Evolutionary conservation across 2,113 vertebrate genomes (phyloP).

Genomic region (Deroptyus accipitrinus): DNA sequence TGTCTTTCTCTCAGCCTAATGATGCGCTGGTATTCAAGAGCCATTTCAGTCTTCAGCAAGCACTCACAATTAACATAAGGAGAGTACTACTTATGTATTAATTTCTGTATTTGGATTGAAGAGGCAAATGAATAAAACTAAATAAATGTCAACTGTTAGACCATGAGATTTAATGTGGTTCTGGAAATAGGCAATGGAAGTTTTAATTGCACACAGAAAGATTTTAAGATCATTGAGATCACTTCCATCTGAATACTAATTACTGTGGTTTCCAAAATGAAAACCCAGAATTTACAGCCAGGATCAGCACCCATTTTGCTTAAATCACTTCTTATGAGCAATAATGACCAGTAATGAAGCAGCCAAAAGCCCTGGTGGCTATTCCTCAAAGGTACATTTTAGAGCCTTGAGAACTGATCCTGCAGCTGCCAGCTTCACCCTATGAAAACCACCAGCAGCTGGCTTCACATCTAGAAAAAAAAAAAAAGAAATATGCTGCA

Average conservation of each 20-base stretch:
- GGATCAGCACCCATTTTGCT: background rate
- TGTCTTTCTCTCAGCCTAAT: background rate
- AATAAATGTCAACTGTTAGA: background rate
- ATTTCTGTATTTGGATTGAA: background rate
- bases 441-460: slow-evolving; percentile 55
- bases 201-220: background rate
- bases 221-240: background rate
- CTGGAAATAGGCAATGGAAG: background rate
- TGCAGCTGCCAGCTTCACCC: slow-evolving; percentile 46
- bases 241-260: background rate
- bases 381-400: background rate
- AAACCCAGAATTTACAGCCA: background rate
- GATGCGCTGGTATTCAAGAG: background rate
- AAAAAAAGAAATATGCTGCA: slow-evolving; percentile 50
- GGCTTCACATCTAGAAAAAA: slow-evolving; percentile 13
- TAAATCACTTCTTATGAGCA: background rate
- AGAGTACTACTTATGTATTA: background rate
- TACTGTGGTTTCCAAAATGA: background rate
- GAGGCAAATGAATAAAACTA: background rate
- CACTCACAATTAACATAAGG: background rate
- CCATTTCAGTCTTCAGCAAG: background rate
- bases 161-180: background rate
- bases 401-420: slow-evolving; percentile 29
- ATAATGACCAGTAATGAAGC: slow-evolving; percentile 1
- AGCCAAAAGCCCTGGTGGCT: slow-evolving; percentile 38